phyloP scores from a whole-genome alignment of 2,113 vertebrate genomes.

The Phylloscopus whistleri region DNA sequence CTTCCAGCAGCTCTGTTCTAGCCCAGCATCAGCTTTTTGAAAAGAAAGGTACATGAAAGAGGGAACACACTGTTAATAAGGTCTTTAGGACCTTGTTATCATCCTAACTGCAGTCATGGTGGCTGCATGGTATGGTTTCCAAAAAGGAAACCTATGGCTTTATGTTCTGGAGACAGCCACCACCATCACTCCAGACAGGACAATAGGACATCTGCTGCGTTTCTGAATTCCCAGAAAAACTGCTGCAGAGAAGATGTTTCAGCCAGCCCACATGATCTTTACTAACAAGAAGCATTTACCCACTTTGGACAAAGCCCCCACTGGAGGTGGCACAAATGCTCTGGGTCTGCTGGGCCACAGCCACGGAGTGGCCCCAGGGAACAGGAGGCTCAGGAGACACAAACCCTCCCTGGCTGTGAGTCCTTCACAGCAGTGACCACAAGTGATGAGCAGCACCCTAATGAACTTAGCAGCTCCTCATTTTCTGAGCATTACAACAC shows the following conservation, averaged over 20 bases:
- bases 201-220: neutral
- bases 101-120: neutral
- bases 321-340: neutral
- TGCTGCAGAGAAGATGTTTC: neutral
- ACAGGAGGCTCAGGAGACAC: neutral
- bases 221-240: neutral
- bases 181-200: neutral
- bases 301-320: neutral
- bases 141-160: neutral
- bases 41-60: neutral
- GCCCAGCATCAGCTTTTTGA: neutral
- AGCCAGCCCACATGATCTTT: neutral
- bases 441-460: neutral
- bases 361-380: neutral
- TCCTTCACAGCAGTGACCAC: neutral
- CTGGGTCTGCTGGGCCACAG: neutral
- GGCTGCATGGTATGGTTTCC: neutral
- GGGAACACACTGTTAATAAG: neutral
- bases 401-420: neutral
- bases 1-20: neutral
- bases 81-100: neutral
- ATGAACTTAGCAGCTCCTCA: conserved; percentile 5
- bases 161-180: neutral
- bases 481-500: neutral
- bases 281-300: neutral